Evolutionary conservation across 2,888 invertebrate species (phyloP), one percentile per base, ranked within the genome.

Genomic region (Parnassius glacialis): DNA sequence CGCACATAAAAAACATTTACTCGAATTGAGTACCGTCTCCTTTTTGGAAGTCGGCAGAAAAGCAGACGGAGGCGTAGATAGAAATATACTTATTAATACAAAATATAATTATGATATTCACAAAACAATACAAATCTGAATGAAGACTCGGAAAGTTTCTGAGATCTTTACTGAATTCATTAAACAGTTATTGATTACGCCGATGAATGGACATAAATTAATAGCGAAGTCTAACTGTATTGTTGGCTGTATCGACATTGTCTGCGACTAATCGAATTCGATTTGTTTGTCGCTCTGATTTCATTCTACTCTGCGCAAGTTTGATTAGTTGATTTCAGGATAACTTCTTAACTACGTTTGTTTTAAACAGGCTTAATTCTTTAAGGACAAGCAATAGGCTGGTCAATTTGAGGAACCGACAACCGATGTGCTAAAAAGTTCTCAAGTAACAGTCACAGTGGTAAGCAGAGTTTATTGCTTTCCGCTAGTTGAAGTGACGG

Each of bases 201-300:
- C 69, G 67, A 71, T 75, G 74, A 74, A 75, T 74, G 72, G 72
- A 68, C 67, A 68, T 67, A 69, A 74, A 74, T 74, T 73, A 74
- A 74, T 73, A 68, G 70, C 64, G 68, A 66, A 67, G 62, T 55
- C 51, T 47, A 57, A 61, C 64, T 68, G 68, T 69, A 69, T 73
- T 72, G 68, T 70, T 66, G 11, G 11, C 54, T 50, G 45, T 20
- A 61, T 60, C 62, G 61, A 65, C 65, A 70, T 74, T 74, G 74
- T 74, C 59, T 62, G 59, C 52, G 61, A 64, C 65, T 67, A 67
- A 70, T 69, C 68, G 67, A 58, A 65, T 70, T 67, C 69, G 67
- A 71, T 72, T 71, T 69, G 64, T 69, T 69, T 68, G 62, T 65
- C 65, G 57, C 58, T 64, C 64, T 62, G 56, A 57, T 61, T 61